Conservation (phyloP, 2,888 invertebrate genomes). For the Apotomis capreana region DNA sequence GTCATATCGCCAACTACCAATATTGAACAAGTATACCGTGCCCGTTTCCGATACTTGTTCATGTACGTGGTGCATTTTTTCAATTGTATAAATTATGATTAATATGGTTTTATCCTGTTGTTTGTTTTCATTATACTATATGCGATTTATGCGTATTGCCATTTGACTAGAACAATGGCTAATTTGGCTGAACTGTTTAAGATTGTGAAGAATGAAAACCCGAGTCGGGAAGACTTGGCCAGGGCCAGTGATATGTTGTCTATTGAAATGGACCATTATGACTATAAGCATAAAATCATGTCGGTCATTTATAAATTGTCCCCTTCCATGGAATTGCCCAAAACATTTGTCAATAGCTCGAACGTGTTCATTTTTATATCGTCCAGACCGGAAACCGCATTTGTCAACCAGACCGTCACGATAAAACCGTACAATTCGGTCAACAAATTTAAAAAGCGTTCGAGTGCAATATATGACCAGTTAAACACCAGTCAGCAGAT, state of each 20-base stretch:
- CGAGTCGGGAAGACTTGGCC: background rate
- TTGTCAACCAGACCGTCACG: background rate
- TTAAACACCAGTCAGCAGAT: background rate
- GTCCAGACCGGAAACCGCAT: background rate
- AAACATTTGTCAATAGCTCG: background rate
- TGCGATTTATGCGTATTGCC: background rate
- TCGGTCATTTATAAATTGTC: background rate
- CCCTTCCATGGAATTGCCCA: background rate
- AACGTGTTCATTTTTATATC: background rate
- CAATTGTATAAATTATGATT: too few species aligned
- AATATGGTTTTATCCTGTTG: too few species aligned
- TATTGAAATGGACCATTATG: background rate
- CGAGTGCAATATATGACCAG: background rate
- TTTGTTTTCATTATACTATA: background rate
- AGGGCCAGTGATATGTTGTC: background rate
- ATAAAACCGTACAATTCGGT: background rate
- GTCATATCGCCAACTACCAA: too few species aligned
- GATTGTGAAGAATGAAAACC: background rate
- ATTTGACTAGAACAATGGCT: background rate
- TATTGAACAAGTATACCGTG: too few species aligned
- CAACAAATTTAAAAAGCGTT: background rate
- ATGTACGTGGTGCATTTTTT: too few species aligned
- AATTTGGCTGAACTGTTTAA: background rate
- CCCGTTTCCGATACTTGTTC: too few species aligned
- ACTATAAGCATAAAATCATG: conserved; percentile 1